Conservation (phyloP, 2,113 vertebrate species). For the Oncorhynchus kisutch region DNA sequence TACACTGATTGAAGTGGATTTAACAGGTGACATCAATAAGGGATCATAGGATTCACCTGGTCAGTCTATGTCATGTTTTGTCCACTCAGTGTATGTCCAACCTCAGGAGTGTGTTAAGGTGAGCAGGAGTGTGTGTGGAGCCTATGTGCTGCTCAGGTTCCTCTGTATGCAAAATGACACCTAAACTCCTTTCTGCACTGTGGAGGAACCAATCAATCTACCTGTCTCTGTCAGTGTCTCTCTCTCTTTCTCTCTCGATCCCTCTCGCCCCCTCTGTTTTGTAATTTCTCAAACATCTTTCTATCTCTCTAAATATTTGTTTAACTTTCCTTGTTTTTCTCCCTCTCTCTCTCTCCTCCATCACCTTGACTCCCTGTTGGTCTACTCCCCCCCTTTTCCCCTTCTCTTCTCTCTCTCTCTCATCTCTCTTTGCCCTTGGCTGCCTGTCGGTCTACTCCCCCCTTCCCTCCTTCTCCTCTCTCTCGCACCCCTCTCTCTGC, state of each 20-base stretch:
- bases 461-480: conserved; percentile 9
- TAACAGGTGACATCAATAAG: too few relatives aligned
- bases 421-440: neutral
- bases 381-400: neutral
- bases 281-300: neutral
- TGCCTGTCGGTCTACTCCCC: neutral
- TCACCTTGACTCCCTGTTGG: neutral
- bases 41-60: neutral
- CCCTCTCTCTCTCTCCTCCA: neutral
- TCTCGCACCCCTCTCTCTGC: neutral
- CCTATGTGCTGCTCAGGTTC: neutral
- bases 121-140: neutral
- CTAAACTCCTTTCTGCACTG: neutral
- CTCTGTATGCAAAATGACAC: conserved; percentile 7
- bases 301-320: neutral
- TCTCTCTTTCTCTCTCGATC: neutral
- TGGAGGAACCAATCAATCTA: neutral
- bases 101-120: neutral
- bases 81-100: neutral
- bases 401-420: neutral
- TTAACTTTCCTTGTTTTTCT: neutral
- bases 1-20: too few relatives aligned
- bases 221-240: neutral
- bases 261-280: neutral
- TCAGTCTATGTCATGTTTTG: neutral